Conservation (phyloP, 35 echinoderm and acorn worm genomes). For the Amphiura filiformis region DNA sequence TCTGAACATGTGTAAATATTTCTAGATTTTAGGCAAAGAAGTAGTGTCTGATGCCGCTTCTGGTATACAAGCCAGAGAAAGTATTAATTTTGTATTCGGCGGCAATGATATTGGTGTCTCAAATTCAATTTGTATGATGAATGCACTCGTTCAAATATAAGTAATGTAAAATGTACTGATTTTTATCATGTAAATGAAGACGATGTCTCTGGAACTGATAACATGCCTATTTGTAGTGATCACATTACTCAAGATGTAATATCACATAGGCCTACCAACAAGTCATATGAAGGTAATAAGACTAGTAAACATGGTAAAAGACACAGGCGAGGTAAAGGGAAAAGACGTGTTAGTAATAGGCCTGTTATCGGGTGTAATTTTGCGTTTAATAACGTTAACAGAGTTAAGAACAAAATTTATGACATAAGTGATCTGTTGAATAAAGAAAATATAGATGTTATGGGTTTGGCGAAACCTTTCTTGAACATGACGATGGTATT, state of each 20-base stretch:
- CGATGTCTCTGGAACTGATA: background rate
- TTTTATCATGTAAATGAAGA: background rate
- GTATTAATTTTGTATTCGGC: background rate
- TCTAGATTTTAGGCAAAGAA: background rate
- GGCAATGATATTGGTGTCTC: background rate
- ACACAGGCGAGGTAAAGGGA: background rate
- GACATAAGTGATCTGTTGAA: background rate
- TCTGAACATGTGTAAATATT: background rate
- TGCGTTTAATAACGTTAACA: slow-evolving; percentile 23
- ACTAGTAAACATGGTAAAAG: background rate
- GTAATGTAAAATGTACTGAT: too few species aligned
- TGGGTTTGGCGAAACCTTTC: slow-evolving; percentile 25
- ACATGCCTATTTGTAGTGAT: background rate
- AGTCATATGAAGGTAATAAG: background rate
- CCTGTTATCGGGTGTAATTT: background rate
- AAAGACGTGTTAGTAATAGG: background rate
- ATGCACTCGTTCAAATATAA: background rate
- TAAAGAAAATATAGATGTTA: slow-evolving; percentile 15
- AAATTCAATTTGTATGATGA: background rate
- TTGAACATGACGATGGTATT: slow-evolving; percentile 2
- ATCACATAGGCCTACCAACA: too few species aligned
- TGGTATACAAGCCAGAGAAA: background rate
- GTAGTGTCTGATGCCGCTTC: background rate
- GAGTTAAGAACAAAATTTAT: slow-evolving; percentile 19
- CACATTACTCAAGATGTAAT: too few species aligned